A percentile compares a stretch with the other conserved stretches of the same genome.
These are phyloP conservation scores for Schizaphis graminum DNA, from an alignment of 2,888 invertebrate genomes.

Conservation along the genomic window DNA sequence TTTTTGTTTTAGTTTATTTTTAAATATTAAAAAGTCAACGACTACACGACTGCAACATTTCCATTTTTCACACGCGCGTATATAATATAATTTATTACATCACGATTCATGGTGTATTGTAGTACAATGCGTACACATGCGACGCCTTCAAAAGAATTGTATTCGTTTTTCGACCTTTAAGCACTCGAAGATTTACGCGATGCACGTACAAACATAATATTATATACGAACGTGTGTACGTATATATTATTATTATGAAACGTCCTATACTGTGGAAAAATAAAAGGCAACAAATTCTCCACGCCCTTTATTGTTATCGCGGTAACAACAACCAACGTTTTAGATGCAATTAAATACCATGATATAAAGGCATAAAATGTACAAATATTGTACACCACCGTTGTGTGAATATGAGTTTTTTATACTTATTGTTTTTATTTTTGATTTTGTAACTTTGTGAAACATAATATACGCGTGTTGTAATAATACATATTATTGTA, in stretches of 20 bases:
- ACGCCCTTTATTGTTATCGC: neutral
- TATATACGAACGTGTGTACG: neutral
- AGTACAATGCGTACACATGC: neutral
- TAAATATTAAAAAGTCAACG: constrained; percentile 25
- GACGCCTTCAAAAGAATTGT: constrained; percentile 8
- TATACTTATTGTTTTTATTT: neutral
- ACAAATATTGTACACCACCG: neutral
- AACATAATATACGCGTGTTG: neutral
- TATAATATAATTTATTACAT: constrained; percentile 27
- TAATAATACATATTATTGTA: neutral
- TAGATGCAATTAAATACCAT: neutral
- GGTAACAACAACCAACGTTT: neutral
- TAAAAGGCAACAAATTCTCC: neutral
- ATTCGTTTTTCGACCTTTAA: constrained; percentile 23
- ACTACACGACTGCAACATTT: neutral
- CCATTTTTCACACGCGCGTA: neutral
- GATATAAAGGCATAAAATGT: neutral
- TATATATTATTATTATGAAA: neutral
- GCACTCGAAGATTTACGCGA: constrained; percentile 6
- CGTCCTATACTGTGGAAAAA: neutral
- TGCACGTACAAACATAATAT: neutral
- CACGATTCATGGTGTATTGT: neutral
- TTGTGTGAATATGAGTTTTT: neutral
- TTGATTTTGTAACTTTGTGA: neutral
- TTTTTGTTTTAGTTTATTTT: neutral